A percentile compares a stretch with the other conserved stretches of the same genome.
These are phyloP conservation scores for Smutsia gigantea DNA, from an alignment of 2,797 vertebrate genomes.

Conservation along the genomic window DNA sequence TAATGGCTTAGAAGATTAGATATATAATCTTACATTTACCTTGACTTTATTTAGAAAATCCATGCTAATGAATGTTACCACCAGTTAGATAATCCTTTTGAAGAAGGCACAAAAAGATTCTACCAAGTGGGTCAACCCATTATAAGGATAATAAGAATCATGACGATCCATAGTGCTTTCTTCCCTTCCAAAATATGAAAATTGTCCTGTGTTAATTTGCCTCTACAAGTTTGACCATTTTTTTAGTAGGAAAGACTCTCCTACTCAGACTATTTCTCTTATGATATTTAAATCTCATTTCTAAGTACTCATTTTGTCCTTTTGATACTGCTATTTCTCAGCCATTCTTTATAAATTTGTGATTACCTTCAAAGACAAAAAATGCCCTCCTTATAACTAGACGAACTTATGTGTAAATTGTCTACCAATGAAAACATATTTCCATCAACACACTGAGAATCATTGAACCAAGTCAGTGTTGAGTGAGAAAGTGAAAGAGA, in stretches of 20 bases:
- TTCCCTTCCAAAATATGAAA: slow-evolving; percentile 1
- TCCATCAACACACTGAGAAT: not conserved
- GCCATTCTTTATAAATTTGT: not conserved
- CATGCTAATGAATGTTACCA: not conserved
- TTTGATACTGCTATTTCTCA: not conserved
- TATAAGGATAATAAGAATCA: not conserved
- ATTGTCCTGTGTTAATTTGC: not conserved
- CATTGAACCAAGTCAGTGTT: not conserved
- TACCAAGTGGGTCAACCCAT: not conserved
- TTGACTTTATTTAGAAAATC: slow-evolving; percentile 17
- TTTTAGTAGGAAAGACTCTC: not conserved
- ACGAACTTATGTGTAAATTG: not conserved
- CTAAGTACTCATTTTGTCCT: not conserved
- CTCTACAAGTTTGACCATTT: not conserved
- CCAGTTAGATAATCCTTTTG: not conserved
- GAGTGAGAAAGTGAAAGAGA: not conserved
- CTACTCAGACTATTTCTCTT: not conserved
- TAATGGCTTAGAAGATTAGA: not conserved
- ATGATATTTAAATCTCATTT: not conserved
- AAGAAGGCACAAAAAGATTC: not conserved
- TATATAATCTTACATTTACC: not conserved
- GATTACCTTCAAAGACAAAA: not conserved
- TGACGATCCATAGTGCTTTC: not conserved
- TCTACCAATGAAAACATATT: not conserved
- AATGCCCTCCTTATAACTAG: not conserved